Percentiles rank a stretch among this genome's conserved stretches.
phyloP scores from a whole-genome alignment of 2,888 invertebrate species.

The Agrenia bidenticulata region DNA sequence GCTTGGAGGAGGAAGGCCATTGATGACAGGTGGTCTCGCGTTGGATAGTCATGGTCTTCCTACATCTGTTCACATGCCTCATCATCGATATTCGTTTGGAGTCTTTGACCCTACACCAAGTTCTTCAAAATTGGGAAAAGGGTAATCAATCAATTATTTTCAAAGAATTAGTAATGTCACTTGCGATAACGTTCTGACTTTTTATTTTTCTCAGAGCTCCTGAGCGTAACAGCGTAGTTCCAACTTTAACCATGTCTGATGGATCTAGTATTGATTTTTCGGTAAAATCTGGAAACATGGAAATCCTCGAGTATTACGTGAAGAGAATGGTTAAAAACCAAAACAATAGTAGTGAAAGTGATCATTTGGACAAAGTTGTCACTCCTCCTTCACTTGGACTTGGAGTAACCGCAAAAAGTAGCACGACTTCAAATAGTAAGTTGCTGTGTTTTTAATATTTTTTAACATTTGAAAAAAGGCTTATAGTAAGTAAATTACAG shows the following conservation, averaged over 20 bases:
- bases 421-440: slow-evolving; percentile 36
- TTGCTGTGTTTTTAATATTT: no score
- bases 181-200: slow-evolving; percentile 5
- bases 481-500: slow-evolving; percentile 18
- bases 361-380: slow-evolving; percentile 52
- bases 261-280: slow-evolving; percentile 60
- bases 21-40: slow-evolving; percentile 24
- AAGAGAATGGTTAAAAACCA: slow-evolving; percentile 55
- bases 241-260: slow-evolving; percentile 51
- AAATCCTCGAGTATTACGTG: slow-evolving; percentile 64
- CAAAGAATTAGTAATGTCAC: neutral
- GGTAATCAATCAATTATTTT: slow-evolving; percentile 25
- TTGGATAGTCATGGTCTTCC: slow-evolving; percentile 37
- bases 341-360: slow-evolving; percentile 52
- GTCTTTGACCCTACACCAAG: slow-evolving; percentile 48
- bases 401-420: slow-evolving; percentile 34
- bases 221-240: slow-evolving; percentile 51
- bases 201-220: slow-evolving; percentile 33
- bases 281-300: slow-evolving; percentile 60
- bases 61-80: slow-evolving; percentile 28
- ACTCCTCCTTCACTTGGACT: slow-evolving; percentile 49
- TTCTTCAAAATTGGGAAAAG: slow-evolving; percentile 47
- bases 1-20: slow-evolving; percentile 31
- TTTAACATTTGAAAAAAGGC: neutral
- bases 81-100: slow-evolving; percentile 50